Conservation (phyloP, 2,888 invertebrate genomes). For the Kuschelorhynchus macadamiae region DNA sequence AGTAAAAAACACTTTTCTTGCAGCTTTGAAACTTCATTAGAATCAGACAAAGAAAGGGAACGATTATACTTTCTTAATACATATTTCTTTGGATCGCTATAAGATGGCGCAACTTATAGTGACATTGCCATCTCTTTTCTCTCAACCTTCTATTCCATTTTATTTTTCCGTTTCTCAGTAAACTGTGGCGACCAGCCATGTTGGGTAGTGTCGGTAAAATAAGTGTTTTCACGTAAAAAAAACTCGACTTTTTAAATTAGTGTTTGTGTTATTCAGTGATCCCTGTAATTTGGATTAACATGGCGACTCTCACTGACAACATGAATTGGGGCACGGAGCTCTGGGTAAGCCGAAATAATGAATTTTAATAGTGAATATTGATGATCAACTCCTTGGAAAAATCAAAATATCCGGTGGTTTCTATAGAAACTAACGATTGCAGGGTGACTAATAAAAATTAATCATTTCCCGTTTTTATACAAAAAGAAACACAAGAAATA, state of each 20-base stretch:
- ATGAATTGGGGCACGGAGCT: slow-evolving; percentile 80
- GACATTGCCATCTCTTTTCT: slow-evolving; percentile 26
- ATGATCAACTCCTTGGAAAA: slow-evolving; percentile 4
- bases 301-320: slow-evolving; percentile 57
- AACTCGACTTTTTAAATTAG: slow-evolving; percentile 40
- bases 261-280: slow-evolving; percentile 51
- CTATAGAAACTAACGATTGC: slow-evolving; percentile 38
- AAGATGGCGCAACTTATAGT: slow-evolving; percentile 11
- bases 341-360: slow-evolving; percentile 72
- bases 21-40: too few relatives aligned
- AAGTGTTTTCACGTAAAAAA: slow-evolving; percentile 58
- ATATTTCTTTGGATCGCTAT: too few relatives aligned
- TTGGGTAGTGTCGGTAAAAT: slow-evolving; percentile 63
- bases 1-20: too few relatives aligned
- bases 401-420: slow-evolving; percentile 44
- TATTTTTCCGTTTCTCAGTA: slow-evolving; percentile 36
- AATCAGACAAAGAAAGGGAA: too few relatives aligned
- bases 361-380: slow-evolving; percentile 19
- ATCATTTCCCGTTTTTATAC: not conserved
- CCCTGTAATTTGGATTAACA: slow-evolving; percentile 46
- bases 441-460: slow-evolving; percentile 6
- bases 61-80: too few relatives aligned
- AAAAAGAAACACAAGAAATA: not conserved
- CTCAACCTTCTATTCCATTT: slow-evolving; percentile 26
- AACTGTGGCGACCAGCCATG: slow-evolving; percentile 58